A percentile compares a stretch with the other conserved stretches of the same genome.
Evolutionary conservation across 2,888 invertebrate species (phyloP).

Genomic region (Rhabditoides inermis): DNA sequence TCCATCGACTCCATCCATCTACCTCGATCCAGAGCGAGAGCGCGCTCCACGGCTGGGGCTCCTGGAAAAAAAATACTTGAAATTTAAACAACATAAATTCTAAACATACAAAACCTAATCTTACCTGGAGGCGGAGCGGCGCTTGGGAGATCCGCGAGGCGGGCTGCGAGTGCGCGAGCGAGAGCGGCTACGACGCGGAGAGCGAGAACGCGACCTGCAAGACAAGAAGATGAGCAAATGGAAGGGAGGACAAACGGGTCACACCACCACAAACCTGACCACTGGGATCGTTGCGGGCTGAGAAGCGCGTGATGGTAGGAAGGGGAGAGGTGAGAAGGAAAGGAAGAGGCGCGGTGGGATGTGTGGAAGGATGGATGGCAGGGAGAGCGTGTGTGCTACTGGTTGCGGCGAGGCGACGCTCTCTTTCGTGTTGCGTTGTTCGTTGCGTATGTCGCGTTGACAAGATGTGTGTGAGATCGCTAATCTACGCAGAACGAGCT

Average conservation of each 20-base stretch:
- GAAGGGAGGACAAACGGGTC: neutral
- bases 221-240: neutral
- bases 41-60: constrained; percentile 16
- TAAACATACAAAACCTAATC: neutral
- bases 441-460: no score
- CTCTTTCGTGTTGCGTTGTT: no score
- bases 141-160: constrained; percentile 10
- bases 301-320: no score
- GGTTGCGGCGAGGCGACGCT: no score
- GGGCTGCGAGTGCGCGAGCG: constrained; percentile 13
- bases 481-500: no score
- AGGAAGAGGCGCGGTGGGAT: neutral
- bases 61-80: constrained; percentile 3
- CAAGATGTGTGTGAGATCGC: no score
- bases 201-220: constrained; percentile 7
- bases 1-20: no score
- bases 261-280: neutral
- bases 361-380: no score
- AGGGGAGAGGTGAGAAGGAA: neutral
- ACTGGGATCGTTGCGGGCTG: no score
- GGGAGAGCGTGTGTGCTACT: no score
- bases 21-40: no score
- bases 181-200: constrained; percentile 6
- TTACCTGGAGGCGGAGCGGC: constrained; percentile 11
- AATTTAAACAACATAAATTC: neutral